Evolutionary conservation across 2,888 invertebrate genomes (phyloP).

Genomic region (Drosophila meridionalis): DNA sequence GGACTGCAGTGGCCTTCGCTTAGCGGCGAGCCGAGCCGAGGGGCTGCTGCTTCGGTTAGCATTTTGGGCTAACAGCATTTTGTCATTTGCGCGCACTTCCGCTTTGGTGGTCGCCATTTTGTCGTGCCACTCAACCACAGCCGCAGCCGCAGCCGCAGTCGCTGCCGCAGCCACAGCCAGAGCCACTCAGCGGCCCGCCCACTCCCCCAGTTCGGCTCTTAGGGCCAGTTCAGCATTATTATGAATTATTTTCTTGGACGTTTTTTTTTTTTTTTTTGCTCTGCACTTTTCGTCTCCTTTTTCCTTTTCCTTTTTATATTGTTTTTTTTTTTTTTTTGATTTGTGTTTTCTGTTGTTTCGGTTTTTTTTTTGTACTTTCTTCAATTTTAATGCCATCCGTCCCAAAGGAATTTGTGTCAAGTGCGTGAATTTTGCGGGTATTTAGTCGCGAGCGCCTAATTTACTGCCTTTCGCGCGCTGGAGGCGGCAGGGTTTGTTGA

Average conservation of each 20-base stretch:
- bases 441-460: slow-evolving; percentile 71
- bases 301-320: slow-evolving; percentile 5
- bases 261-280: slow-evolving; percentile 42
- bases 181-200: slow-evolving; percentile 32
- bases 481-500: neutral
- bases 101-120: slow-evolving; percentile 52
- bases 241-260: slow-evolving; percentile 67
- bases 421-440: slow-evolving; percentile 75
- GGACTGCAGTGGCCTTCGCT: neutral
- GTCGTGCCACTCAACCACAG: slow-evolving; percentile 47
- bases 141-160: slow-evolving; percentile 21
- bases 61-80: slow-evolving; percentile 48
- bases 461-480: slow-evolving; percentile 51
- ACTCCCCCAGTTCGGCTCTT: neutral
- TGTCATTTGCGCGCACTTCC: slow-evolving; percentile 66
- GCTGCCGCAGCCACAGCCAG: slow-evolving; percentile 13
- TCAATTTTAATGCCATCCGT: slow-evolving; percentile 68
- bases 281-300: slow-evolving; percentile 20
- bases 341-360: slow-evolving; percentile 28
- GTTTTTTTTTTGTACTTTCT: slow-evolving; percentile 35
- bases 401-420: slow-evolving; percentile 75
- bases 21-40: neutral
- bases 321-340: slow-evolving; percentile 4
- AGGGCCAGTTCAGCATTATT: slow-evolving; percentile 52
- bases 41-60: slow-evolving; percentile 15